Conservation (phyloP, 2,888 invertebrate genomes). For the Napeogenes sylphis region DNA sequence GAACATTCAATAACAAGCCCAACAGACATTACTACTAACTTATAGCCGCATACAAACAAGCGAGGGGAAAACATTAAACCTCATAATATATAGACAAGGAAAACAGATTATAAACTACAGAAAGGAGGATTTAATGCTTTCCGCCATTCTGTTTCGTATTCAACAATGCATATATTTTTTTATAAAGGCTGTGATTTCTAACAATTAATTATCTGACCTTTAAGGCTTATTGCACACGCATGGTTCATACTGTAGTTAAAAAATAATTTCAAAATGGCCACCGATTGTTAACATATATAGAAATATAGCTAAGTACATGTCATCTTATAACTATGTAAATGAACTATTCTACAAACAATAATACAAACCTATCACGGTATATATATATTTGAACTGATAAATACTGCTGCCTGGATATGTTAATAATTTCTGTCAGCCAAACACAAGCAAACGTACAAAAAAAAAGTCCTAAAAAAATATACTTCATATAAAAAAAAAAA, state of each 20-base stretch:
- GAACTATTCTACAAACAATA: conserved; percentile 8
- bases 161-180: conserved; percentile 10
- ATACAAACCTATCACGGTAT: conserved; percentile 18
- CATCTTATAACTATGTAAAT: conserved; percentile 16
- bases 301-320: conserved; percentile 18
- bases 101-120: not conserved
- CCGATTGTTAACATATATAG: not conserved
- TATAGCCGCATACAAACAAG: conserved; percentile 8
- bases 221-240: conserved; percentile 13
- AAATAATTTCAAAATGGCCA: not conserved
- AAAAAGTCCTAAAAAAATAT: not conserved
- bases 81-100: conserved; percentile 3
- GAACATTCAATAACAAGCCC: conserved; percentile 19
- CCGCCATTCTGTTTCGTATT: conserved; percentile 9
- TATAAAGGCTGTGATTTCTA: conserved; percentile 10
- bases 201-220: conserved; percentile 13
- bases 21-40: conserved; percentile 12
- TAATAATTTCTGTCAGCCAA: not conserved
- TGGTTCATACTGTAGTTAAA: too few species aligned
- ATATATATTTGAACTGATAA: conserved; percentile 19
- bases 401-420: conserved; percentile 20
- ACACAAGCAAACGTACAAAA: not conserved
- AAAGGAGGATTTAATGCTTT: conserved; percentile 12
- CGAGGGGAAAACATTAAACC: conserved; percentile 7
- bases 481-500: not conserved